Percentiles rank a stretch among this genome's conserved stretches.
phyloP scores from a whole-genome alignment of 2,797 vertebrate species.

The Microcaecilia unicolor region DNA sequence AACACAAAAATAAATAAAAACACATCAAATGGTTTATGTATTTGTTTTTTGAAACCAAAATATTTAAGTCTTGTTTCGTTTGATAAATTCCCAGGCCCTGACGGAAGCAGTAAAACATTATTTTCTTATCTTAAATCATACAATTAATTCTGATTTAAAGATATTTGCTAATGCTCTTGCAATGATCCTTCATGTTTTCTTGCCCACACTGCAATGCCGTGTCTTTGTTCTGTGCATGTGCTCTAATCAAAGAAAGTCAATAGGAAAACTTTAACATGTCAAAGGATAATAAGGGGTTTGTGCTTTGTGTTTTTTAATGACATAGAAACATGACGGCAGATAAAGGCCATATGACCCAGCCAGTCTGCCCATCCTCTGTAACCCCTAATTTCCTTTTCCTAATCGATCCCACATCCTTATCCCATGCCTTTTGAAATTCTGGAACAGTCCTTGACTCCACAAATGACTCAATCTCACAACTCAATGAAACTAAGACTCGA shows the following conservation, averaged over 20 bases:
- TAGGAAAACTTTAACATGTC: conserved; percentile 5
- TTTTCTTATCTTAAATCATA: conserved; percentile 5
- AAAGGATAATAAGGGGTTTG: conserved; percentile 7
- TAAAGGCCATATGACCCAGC: not conserved
- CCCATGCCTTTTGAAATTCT: no score
- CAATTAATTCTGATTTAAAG: conserved; percentile 12
- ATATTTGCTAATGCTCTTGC: conserved; percentile 9
- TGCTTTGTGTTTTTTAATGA: conserved; percentile 2
- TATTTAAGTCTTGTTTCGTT: conserved; percentile 14
- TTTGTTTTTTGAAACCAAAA: no score
- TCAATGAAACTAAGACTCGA: no score
- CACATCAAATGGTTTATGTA: no score
- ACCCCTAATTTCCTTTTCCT: no score
- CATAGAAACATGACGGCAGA: conserved; percentile 7
- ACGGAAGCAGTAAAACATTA: not conserved
- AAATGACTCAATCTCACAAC: no score
- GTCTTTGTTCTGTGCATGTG: conserved; percentile 3
- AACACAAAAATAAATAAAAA: no score
- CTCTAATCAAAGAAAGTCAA: conserved; percentile 1
- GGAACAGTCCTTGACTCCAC: no score
- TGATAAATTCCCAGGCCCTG: not conserved
- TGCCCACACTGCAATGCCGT: not conserved
- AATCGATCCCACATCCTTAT: no score
- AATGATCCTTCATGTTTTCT: conserved; percentile 14
- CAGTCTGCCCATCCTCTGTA: no score